These are phyloP conservation scores for Lemur catta DNA, from an alignment of 2,797 vertebrate species.

Conservation along the genomic window DNA sequence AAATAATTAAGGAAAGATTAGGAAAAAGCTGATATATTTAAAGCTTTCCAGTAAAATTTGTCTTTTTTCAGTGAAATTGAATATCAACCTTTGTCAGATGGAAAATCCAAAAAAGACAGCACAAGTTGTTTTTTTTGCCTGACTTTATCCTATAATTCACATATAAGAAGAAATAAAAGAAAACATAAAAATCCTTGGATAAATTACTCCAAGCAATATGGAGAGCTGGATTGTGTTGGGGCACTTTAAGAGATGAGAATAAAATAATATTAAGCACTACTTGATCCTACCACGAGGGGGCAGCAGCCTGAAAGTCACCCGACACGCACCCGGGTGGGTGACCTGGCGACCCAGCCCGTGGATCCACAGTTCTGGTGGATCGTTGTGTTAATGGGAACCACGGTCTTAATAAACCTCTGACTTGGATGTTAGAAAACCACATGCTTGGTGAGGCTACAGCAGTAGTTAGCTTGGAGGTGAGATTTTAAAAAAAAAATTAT, in stretches of 20 bases:
- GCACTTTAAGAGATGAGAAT: not conserved
- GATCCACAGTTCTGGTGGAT: not conserved
- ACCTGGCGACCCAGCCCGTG: fast-evolving
- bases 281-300: not conserved
- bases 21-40: not conserved
- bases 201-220: not conserved
- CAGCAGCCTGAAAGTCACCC: not conserved
- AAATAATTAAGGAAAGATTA: not conserved
- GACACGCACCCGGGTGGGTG: fast-evolving
- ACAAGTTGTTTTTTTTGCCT: not conserved
- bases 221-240: not conserved
- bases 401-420: not conserved
- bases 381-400: not conserved
- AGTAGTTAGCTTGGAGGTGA: not conserved
- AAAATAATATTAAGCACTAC: not conserved
- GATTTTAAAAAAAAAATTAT: not conserved
- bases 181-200: not conserved
- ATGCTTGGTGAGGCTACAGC: not conserved
- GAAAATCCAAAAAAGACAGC: not conserved
- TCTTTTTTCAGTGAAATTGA: not conserved
- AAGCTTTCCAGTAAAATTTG: not conserved
- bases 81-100: not conserved
- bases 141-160: not conserved
- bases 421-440: not conserved
- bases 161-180: not conserved